Evolutionary conservation across 2,888 invertebrate genomes (phyloP).

Genomic region (Scaptomyza parva): DNA sequence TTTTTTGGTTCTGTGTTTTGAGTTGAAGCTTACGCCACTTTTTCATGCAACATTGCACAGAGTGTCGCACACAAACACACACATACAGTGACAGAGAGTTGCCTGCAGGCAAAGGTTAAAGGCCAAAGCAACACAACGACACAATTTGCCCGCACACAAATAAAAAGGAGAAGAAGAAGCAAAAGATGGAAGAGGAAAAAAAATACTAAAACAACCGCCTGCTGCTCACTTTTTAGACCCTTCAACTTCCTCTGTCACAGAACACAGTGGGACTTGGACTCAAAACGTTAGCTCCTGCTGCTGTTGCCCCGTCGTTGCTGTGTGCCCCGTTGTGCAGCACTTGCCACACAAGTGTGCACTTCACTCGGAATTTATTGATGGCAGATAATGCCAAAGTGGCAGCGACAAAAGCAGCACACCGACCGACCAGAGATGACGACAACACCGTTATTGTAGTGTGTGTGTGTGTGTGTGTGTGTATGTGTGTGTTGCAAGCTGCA

Average conservation of each 20-base stretch:
- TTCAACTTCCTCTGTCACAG: constrained; percentile 60
- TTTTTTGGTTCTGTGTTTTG: constrained; percentile 3
- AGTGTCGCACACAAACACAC: constrained; percentile 49
- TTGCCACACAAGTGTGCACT: constrained; percentile 78
- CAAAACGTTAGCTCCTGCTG: constrained; percentile 24
- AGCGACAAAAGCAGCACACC: constrained; percentile 73
- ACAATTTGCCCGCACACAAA: constrained; percentile 57
- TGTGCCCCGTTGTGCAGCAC: constrained; percentile 69
- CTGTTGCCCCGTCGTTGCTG: constrained; percentile 19
- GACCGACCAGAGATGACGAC: constrained; percentile 37
- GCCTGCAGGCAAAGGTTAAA: constrained; percentile 68
- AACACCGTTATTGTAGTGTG: constrained; percentile 25
- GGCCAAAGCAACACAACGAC: constrained; percentile 69
- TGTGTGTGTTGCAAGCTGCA: constrained; percentile 21
- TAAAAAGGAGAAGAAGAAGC: background rate
- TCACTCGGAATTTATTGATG: constrained; percentile 82
- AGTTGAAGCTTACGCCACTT: constrained; percentile 71
- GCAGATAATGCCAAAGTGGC: constrained; percentile 78
- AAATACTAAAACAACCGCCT: constrained; percentile 14
- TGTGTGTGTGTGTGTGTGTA: constrained; percentile 3
- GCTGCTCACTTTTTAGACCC: constrained; percentile 68
- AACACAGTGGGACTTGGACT: constrained; percentile 5
- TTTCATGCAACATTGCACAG: constrained; percentile 78
- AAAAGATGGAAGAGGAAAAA: background rate
- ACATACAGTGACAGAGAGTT: constrained; percentile 16